A percentile compares a stretch with the other conserved stretches of the same genome.
phyloP scores from a whole-genome alignment of 2,888 invertebrate genomes.

The Drosophila cracens region DNA sequence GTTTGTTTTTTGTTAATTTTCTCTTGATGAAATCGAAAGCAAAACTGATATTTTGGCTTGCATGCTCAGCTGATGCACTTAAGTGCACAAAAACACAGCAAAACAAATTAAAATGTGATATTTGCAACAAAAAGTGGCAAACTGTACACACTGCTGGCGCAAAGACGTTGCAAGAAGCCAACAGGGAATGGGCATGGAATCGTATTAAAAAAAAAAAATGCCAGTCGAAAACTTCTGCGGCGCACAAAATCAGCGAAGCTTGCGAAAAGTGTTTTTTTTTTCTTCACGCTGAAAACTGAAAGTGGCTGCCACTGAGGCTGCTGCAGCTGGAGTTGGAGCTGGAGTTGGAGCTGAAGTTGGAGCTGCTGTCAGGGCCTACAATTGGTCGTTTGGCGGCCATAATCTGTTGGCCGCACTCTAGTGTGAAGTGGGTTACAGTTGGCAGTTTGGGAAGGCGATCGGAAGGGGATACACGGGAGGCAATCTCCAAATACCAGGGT shows the following conservation, averaged over 20 bases:
- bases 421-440: conserved; percentile 71
- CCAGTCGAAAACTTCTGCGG: conserved; percentile 48
- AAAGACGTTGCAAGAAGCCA: conserved; percentile 35
- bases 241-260: conserved; percentile 74
- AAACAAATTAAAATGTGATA: conserved; percentile 69
- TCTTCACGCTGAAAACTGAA: conserved; percentile 52
- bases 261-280: conserved; percentile 65
- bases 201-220: conserved; percentile 6
- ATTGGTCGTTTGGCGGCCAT: conserved; percentile 57
- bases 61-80: conserved; percentile 81
- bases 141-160: conserved; percentile 40
- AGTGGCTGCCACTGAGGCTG: conserved; percentile 50
- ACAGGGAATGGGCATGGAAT: conserved; percentile 53
- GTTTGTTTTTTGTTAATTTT: conserved; percentile 31
- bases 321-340: conserved; percentile 15
- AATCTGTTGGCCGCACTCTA: conserved; percentile 65
- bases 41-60: conserved; percentile 55
- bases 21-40: conserved; percentile 70
- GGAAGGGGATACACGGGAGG: conserved; percentile 7
- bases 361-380: conserved; percentile 45
- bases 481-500: conserved; percentile 23
- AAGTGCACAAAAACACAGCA: conserved; percentile 69
- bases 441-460: conserved; percentile 21
- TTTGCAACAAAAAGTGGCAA: conserved; percentile 64
- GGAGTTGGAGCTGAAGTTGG: conserved; percentile 7